Base-by-base conservation (phyloP, 1,140 invertebrate species). In the Bombus confusus region DNA sequence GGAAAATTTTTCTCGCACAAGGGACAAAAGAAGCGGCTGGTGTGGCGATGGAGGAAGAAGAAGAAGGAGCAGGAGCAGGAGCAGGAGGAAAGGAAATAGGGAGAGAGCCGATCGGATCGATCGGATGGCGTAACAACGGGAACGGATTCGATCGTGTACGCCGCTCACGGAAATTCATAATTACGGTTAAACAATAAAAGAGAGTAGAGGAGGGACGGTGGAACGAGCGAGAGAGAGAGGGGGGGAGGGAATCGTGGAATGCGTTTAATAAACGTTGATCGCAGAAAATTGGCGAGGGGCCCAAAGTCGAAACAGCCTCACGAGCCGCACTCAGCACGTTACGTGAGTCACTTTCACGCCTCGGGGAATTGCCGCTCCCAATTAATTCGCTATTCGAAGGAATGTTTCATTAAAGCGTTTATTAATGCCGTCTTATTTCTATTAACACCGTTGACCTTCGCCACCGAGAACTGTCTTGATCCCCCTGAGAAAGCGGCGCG, bases 361-460 rank as follows among this genome's bases (percentile, higher is more conserved):
- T 86, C 89, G 86, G 85, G 76, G 90, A 93, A 93, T 91, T 91
- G 88, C 90, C 88, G 88, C 81, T 90, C 78, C 85, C 89, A 91
- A 91, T 92, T 92, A 92, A 92, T 93, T 93, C 86, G 90, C 90
- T 87, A 89, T 91, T 87, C 88, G 89, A 89, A 87, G 92, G 89
- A 91, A 92, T 92, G 92, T 91, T 92, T 92, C 92, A 93, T 93
- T 91, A 92, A 81, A 81, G 88, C 90, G 90, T 93, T 93, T 93
- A 93, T 93, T 93, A 93, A 93, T 93, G 90, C 90, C 76, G 91
- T 88, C 90, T 93, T 92, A 91, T 93, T 93, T 93, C 92, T 92
- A 93, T 93, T 93, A 92, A 92, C 90, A 92, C 88, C 80, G 85
- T 68, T 90, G 89, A 93, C 92, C 92, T 90, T 88, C 90, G 92